These are phyloP conservation scores for Gopherus evgoodei DNA, from an alignment of 2,113 vertebrate species.

Conservation along the genomic window DNA sequence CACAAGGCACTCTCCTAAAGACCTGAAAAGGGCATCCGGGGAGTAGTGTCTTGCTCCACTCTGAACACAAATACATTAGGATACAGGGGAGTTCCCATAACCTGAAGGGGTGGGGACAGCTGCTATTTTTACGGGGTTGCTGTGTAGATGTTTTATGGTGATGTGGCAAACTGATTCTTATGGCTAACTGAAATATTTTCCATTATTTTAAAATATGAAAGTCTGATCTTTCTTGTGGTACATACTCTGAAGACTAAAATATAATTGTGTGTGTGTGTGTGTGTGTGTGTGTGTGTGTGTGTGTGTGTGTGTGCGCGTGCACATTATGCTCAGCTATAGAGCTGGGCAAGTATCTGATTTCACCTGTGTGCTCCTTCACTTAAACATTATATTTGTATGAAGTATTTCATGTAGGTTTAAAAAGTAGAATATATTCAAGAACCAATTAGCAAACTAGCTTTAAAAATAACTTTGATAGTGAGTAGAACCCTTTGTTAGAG, in stretches of 20 bases:
- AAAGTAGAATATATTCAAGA: constrained; percentile 10
- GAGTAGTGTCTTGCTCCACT: not conserved
- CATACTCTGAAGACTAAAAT: not conserved
- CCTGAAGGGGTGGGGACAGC: not conserved
- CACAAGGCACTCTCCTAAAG: not conserved
- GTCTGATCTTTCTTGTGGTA: not conserved
- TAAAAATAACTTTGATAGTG: constrained; percentile 10
- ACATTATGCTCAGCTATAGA: not conserved
- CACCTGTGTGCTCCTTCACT: not conserved
- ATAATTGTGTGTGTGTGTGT: too few species aligned
- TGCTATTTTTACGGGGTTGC: accelerated
- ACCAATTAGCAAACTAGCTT: not conserved
- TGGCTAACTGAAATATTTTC: not conserved
- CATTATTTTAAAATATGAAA: not conserved
- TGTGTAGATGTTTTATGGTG: not conserved
- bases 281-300: too few species aligned
- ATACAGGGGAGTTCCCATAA: not conserved
- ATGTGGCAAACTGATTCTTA: not conserved
- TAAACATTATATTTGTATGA: not conserved
- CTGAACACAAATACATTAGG: not conserved
- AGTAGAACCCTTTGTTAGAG: not conserved
- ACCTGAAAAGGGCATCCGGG: not conserved
- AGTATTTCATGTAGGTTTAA: constrained; percentile 31
- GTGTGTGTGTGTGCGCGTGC: not conserved
- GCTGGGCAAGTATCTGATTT: not conserved